Conservation (phyloP, 2,113 vertebrate genomes). For the Urocynchramus pylzowi region DNA sequence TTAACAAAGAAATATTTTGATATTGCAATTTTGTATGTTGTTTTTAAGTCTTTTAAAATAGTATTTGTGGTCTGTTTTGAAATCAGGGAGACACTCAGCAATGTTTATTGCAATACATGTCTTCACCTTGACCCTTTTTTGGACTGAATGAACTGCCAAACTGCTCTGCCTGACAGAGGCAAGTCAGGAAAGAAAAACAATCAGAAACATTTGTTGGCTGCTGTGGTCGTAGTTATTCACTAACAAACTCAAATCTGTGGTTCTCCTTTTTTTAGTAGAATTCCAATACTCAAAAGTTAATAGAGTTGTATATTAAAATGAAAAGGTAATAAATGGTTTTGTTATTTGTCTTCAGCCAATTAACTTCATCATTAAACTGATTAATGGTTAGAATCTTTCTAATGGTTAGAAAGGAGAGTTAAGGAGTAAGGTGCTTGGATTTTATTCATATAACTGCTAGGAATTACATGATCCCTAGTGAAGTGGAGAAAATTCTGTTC, state of each 20-base stretch:
- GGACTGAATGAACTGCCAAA: background rate
- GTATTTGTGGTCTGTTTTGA: background rate
- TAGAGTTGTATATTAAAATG: background rate
- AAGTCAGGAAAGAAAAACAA: background rate
- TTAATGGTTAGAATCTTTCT: background rate
- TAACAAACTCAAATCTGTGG: background rate
- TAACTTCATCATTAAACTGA: background rate
- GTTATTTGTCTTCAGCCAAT: background rate
- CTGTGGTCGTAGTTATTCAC: background rate
- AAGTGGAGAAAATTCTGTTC: background rate
- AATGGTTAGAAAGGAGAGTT: background rate
- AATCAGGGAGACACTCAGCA: background rate
- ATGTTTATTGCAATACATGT: fast-evolving
- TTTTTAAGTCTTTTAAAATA: background rate
- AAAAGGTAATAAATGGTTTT: background rate
- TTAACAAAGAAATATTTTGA: background rate
- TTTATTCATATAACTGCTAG: background rate
- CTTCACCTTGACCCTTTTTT: background rate
- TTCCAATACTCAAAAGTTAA: background rate
- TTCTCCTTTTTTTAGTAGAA: background rate
- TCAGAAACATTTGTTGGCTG: background rate
- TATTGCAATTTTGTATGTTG: background rate
- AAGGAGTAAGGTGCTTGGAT: background rate
- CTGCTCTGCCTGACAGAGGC: background rate
- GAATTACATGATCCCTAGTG: background rate